Base-by-base conservation (phyloP, 2,888 invertebrate species). In the Eristalis pertinax region DNA sequence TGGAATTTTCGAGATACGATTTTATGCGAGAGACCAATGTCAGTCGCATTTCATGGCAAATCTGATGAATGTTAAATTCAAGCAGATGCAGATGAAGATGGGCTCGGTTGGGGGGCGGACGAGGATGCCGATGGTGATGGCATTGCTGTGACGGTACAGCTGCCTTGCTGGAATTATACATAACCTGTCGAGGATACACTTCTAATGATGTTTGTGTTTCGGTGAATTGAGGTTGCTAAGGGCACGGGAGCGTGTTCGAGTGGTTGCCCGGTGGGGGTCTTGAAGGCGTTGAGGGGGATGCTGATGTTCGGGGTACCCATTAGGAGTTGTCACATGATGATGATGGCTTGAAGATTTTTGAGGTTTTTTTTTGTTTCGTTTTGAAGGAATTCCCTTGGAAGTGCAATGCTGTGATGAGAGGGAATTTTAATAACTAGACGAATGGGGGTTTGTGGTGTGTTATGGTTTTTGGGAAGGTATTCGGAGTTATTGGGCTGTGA, bases 31-130 rank as follows among this genome's bases (percentile, higher is more conserved):
- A 83, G 64, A 83, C 86, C 83, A 83, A 87, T 87, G 78, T 68
- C 78, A 75, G 67, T 35, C 68, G 67, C 67, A 70, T 73, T 81
- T 64, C 64, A 75, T 75, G 56, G 75, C 32, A 32, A 87, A 83
- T 76, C 83, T 82, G 78, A 83, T 87, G 86, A 79, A 87, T 87
- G 50, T 76, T 83, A 79, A 83, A 87, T 79, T 64, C 74, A 78
- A n/a, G 43, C 43, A 43, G 43, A 43, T 43, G 43, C 38, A 38
- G 38, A 38, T 38, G 38, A 38, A 38, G 38, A 38, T 38, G 38
- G 38, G 13, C 38, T 38, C 3, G 1, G 38, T 13, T 2, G 13
- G 70, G 35, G 11, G 15, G 13, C n/a, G 8, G 10, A 41, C 8
- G 11, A 5, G 0, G 19, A 5, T 3, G n/a, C 5, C 4, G 50